Percentiles rank a stretch among this genome's conserved stretches.
phyloP scores from a whole-genome alignment of 1,140 invertebrate genomes.

The Pogonomyrmex barbatus region DNA sequence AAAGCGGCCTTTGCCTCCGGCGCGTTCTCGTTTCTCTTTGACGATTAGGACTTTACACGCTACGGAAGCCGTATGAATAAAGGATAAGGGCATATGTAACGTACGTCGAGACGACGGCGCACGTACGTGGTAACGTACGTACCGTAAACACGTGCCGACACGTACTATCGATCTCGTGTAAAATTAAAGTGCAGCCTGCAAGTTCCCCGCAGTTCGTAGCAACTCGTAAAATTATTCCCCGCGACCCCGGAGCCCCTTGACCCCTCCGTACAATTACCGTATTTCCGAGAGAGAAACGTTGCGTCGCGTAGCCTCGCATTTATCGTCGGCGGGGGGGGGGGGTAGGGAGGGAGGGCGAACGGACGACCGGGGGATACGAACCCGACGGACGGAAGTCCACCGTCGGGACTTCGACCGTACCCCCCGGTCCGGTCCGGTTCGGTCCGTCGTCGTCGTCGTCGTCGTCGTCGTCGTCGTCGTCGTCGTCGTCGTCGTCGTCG shows the following conservation, averaged over 20 bases:
- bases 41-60: constrained; percentile 52
- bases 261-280: constrained; percentile 60
- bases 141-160: constrained; percentile 66
- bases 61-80: constrained; percentile 56
- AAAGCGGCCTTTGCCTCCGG: neutral
- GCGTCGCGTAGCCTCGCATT: constrained; percentile 15
- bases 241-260: constrained; percentile 44
- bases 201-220: constrained; percentile 28
- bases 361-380: no score
- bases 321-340: constrained; percentile 1
- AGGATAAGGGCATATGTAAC: constrained; percentile 55
- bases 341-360: no score
- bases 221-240: constrained; percentile 64
- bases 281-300: constrained; percentile 3
- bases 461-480: neutral
- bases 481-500: neutral
- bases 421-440: no score
- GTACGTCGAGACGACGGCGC: constrained; percentile 52
- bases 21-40: constrained; percentile 30
- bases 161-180: constrained; percentile 62
- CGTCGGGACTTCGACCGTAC: no score
- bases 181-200: constrained; percentile 54
- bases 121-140: constrained; percentile 68
- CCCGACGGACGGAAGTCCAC: no score
- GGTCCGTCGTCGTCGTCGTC: neutral